phyloP scores from a whole-genome alignment of 1,140 invertebrate genomes.

The Trypoxylus dichotomus region DNA sequence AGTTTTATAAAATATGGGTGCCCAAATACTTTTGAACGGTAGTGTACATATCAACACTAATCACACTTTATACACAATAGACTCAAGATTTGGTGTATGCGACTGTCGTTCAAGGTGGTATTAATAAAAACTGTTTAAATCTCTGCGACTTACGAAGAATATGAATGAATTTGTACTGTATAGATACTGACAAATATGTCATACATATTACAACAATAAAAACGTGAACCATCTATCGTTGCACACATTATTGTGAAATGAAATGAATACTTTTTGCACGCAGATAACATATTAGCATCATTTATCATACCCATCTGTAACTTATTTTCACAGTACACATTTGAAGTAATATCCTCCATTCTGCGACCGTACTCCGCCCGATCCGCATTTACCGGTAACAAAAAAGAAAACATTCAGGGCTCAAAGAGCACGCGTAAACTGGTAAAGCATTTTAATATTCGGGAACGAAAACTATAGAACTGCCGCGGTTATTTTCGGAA shows the following conservation, averaged over 20 bases:
- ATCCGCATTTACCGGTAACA: background rate
- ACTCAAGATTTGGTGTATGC: background rate
- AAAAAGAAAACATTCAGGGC: slow-evolving; percentile 13
- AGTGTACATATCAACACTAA: no score
- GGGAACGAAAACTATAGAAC: background rate
- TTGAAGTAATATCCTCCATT: background rate
- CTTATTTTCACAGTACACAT: background rate
- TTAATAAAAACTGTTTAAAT: background rate
- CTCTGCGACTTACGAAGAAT: background rate
- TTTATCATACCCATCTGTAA: slow-evolving; percentile 9
- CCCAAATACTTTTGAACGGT: no score
- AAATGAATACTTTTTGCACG: background rate
- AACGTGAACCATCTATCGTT: background rate
- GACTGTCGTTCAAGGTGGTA: background rate
- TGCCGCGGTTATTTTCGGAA: slow-evolving; percentile 5
- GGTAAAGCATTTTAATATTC: slow-evolving; percentile 6
- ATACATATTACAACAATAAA: background rate
- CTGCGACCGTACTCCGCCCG: background rate
- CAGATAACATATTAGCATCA: background rate
- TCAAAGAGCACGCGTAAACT: slow-evolving; percentile 13
- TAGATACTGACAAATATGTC: background rate
- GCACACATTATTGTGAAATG: background rate
- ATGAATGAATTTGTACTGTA: background rate
- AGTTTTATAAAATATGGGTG: no score
- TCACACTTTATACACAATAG: no score